A percentile compares a stretch with the other conserved stretches of the same genome.
Evolutionary conservation across 2,888 invertebrate genomes (phyloP).

Genomic region (Acanthoscelides obtectus): DNA sequence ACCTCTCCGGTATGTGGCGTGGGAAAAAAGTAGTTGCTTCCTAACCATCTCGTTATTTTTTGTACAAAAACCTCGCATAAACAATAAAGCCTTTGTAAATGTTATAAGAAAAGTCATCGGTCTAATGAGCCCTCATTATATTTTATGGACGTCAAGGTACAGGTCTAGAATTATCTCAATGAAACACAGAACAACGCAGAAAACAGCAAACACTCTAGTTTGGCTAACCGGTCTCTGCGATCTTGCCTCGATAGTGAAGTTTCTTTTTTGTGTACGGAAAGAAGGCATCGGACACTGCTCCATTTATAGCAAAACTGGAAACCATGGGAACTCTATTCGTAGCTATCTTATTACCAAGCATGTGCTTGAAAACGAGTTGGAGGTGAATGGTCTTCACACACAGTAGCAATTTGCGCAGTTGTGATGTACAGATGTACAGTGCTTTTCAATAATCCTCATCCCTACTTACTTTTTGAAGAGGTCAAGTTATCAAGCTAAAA

Average conservation of each 20-base stretch:
- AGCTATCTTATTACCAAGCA: constrained; percentile 1
- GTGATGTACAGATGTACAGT: no score
- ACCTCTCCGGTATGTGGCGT: no score
- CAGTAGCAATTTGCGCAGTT: neutral
- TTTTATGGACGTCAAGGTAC: neutral
- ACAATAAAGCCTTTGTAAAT: neutral
- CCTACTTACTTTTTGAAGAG: no score
- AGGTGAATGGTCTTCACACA: neutral
- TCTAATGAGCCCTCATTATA: neutral
- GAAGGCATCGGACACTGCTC: constrained; percentile 5
- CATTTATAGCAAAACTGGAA: constrained; percentile 27
- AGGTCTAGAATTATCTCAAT: neutral
- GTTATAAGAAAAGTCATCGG: neutral
- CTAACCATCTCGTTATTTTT: neutral
- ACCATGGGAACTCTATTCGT: constrained; percentile 23
- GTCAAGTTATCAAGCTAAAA: no score
- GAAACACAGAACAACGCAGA: neutral
- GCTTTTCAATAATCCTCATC: no score
- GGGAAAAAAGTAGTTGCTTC: no score
- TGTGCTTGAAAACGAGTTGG: neutral
- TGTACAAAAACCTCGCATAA: neutral
- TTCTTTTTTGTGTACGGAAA: constrained; percentile 6
- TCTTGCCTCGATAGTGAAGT: neutral
- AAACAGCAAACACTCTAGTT: neutral
- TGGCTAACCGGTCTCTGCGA: neutral